These are phyloP conservation scores for Gasteruption jaculator DNA, from an alignment of 2,888 invertebrate genomes.

Conservation along the genomic window DNA sequence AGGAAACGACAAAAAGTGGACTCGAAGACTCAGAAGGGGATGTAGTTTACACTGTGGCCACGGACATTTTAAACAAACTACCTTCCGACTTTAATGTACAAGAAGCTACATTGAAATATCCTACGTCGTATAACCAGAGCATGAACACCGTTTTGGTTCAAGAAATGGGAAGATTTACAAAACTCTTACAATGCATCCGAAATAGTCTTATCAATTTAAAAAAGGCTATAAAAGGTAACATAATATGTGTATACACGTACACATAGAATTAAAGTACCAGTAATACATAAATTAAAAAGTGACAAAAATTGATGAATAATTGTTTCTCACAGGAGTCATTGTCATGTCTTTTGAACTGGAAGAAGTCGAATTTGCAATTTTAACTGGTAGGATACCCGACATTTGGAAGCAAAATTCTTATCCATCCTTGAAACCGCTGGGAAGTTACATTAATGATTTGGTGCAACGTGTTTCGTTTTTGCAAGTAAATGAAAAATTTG, in stretches of 20 bases:
- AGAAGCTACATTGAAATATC: conserved; percentile 64
- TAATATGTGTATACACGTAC: no score
- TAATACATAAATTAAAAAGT: neutral
- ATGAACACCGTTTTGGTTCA: conserved; percentile 93
- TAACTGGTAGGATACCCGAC: conserved; percentile 77
- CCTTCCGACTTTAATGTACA: conserved; percentile 69
- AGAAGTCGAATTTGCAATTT: conserved; percentile 77
- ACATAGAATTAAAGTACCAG: conserved; percentile 1
- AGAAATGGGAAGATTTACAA: conserved; percentile 78
- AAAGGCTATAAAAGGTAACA: conserved; percentile 80
- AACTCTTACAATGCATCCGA: conserved; percentile 69
- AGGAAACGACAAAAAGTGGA: conserved; percentile 64
- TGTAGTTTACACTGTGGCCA: conserved; percentile 72
- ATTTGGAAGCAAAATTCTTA: conserved; percentile 86
- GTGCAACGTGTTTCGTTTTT: conserved; percentile 78
- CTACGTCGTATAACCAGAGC: conserved; percentile 77
- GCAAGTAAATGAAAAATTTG: conserved; percentile 70
- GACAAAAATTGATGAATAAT: neutral
- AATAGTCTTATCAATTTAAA: conserved; percentile 72
- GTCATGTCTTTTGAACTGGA: conserved; percentile 84
- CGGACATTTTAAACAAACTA: conserved; percentile 72
- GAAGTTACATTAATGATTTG: conserved; percentile 82
- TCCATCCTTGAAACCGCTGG: conserved; percentile 86
- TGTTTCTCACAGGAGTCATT: conserved; percentile 64
- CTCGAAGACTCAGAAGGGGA: conserved; percentile 69